These are phyloP conservation scores for Kuschelorhynchus macadamiae DNA, from an alignment of 2,888 invertebrate genomes.

Conservation along the genomic window DNA sequence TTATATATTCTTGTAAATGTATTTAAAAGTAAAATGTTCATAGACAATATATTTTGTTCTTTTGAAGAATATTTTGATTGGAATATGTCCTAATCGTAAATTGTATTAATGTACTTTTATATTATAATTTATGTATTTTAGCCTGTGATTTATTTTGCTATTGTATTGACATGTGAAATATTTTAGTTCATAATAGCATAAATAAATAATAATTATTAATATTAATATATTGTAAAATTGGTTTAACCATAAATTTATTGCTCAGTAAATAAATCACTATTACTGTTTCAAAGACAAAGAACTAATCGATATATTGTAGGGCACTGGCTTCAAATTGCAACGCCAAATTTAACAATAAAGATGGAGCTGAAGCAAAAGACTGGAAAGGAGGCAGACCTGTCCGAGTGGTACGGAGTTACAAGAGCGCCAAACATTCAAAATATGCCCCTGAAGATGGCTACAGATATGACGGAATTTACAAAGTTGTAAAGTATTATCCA, in stretches of 20 bases:
- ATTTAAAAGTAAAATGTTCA: no score
- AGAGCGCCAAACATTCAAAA: conserved; percentile 81
- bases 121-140: no score
- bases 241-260: neutral
- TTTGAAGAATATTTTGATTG: no score
- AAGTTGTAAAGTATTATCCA: conserved; percentile 87
- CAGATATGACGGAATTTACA: conserved; percentile 89
- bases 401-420: conserved; percentile 83
- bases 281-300: no score
- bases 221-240: neutral
- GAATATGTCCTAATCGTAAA: no score
- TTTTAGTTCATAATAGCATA: no score
- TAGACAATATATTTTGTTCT: no score
- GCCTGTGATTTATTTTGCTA: no score
- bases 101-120: no score
- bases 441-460: conserved; percentile 84
- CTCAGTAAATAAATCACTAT: neutral
- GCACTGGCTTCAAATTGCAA: conserved; percentile 86
- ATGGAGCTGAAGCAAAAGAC: conserved; percentile 78
- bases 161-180: no score
- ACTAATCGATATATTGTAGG: conserved; percentile 46
- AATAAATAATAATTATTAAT: no score
- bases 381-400: conserved; percentile 86
- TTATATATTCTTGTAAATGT: no score
- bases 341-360: conserved; percentile 74